Evolutionary conservation across 1,140 invertebrate genomes (phyloP).

Genomic region (Tetranychus urticae): DNA sequence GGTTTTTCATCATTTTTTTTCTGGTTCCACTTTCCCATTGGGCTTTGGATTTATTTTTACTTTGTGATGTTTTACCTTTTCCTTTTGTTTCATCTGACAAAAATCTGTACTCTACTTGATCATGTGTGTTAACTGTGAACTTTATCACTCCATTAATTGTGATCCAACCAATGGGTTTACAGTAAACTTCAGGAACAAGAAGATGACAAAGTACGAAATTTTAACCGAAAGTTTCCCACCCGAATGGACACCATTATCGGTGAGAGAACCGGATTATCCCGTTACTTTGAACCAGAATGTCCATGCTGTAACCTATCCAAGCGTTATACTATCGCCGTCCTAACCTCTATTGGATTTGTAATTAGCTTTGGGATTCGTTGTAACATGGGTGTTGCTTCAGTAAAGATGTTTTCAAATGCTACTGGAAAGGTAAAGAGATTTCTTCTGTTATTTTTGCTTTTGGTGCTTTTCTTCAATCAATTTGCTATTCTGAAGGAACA

Average conservation of each 20-base stretch:
- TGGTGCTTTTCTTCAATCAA: too few species aligned
- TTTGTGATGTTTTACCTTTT: too few species aligned
- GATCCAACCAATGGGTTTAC: too few species aligned
- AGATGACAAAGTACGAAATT: neutral
- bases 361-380: constrained; percentile 84
- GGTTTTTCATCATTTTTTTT: too few species aligned
- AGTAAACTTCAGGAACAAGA: neutral
- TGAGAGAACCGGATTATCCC: neutral
- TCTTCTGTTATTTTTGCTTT: too few species aligned
- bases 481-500: too few species aligned
- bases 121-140: too few species aligned
- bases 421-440: neutral
- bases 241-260: neutral
- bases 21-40: too few species aligned
- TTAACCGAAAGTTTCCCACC: neutral
- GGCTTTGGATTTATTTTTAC: too few species aligned
- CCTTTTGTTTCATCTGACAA: too few species aligned
- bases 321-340: constrained; percentile 57
- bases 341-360: constrained; percentile 66
- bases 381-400: constrained; percentile 87
- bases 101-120: too few species aligned
- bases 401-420: constrained; percentile 31
- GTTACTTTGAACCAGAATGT: constrained; percentile 21
- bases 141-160: too few species aligned
- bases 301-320: constrained; percentile 49